These are phyloP conservation scores for Oceanodroma leucorhoa DNA, from an alignment of 2,797 vertebrate genomes.

Conservation along the genomic window DNA sequence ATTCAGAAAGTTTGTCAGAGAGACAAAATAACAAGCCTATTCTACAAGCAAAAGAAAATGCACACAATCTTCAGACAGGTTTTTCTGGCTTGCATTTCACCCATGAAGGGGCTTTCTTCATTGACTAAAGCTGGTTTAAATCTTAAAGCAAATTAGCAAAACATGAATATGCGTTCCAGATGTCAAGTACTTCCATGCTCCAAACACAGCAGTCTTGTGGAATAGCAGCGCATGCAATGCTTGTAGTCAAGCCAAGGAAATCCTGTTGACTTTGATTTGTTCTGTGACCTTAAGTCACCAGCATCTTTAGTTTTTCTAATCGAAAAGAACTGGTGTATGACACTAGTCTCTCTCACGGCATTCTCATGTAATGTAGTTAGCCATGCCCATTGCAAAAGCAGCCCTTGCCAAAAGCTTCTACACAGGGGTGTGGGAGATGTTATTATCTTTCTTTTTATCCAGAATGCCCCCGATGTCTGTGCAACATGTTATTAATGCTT, in stretches of 20 bases:
- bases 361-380: neutral
- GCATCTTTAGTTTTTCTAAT: neutral
- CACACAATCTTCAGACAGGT: neutral
- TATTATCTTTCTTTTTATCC: neutral
- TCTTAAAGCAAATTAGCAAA: neutral
- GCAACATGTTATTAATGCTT: neutral
- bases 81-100: neutral
- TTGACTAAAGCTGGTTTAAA: neutral
- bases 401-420: neutral
- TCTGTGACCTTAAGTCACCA: neutral
- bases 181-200: neutral
- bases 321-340: neutral
- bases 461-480: neutral
- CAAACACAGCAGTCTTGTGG: neutral
- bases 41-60: neutral
- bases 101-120: neutral
- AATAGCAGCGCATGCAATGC: neutral
- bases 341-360: neutral
- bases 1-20: neutral
- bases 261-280: neutral
- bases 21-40: neutral
- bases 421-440: neutral
- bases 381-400: neutral
- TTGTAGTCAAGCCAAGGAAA: neutral
- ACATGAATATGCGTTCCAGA: neutral